Evolutionary conservation across 2,888 invertebrate species (phyloP).

Genomic region (Drosophila rubida): DNA sequence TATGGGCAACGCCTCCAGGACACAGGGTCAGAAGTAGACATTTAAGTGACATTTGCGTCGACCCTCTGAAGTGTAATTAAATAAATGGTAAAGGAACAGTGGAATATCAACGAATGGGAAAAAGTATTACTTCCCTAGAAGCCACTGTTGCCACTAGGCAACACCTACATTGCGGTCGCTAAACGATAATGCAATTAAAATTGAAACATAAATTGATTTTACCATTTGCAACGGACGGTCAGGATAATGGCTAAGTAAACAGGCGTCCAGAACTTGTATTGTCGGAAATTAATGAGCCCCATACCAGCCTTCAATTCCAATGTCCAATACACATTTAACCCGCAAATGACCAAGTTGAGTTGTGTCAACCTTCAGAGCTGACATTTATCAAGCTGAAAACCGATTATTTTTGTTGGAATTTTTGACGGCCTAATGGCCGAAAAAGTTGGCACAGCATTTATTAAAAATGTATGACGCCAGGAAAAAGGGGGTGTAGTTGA

Average conservation of each 20-base stretch:
- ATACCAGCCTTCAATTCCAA: not conserved
- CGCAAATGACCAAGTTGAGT: constrained; percentile 3
- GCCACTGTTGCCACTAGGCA: constrained; percentile 7
- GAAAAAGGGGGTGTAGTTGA: not conserved
- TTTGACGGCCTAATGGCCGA: constrained; percentile 65
- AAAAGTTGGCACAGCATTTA: constrained; percentile 48
- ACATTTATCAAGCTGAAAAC: constrained; percentile 60
- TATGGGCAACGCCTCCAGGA: constrained; percentile 18
- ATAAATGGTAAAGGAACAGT: constrained; percentile 9
- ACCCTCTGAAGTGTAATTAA: constrained; percentile 63
- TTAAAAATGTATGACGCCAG: constrained; percentile 65
- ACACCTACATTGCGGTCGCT: constrained; percentile 45
- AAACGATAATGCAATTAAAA: constrained; percentile 72
- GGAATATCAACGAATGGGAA: not conserved
- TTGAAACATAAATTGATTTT: constrained; percentile 69
- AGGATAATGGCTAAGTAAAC: constrained; percentile 62
- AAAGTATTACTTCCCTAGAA: constrained; percentile 9
- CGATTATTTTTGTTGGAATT: constrained; percentile 47
- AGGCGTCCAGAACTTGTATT: constrained; percentile 25
- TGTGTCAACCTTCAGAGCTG: constrained; percentile 20
- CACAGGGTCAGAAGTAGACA: constrained; percentile 67
- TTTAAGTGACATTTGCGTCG: constrained; percentile 65
- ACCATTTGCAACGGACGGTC: constrained; percentile 57
- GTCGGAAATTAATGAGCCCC: constrained; percentile 58
- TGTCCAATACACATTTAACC: not conserved